Percentiles rank a stretch among this genome's conserved stretches.
phyloP scores from a whole-genome alignment of 2,113 vertebrate species.

The Salvelinus alpinus region DNA sequence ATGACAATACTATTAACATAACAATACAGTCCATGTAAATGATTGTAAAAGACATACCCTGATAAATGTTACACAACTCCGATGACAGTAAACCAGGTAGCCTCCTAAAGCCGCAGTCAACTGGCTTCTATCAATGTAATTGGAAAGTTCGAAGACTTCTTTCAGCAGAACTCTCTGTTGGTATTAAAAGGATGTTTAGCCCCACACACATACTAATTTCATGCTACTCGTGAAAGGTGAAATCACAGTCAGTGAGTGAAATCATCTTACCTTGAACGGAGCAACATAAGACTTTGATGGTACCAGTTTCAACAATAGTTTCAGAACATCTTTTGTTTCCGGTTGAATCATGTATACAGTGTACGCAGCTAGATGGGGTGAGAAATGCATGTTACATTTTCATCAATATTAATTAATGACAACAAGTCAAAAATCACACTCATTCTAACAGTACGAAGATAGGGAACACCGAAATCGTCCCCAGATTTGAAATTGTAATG shows the following conservation, averaged over 20 bases:
- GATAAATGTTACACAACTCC: constrained; percentile 72
- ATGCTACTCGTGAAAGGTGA: not conserved
- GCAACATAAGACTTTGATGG: constrained; percentile 30
- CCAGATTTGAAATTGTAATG: too few relatives aligned
- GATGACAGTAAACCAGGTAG: constrained; percentile 70
- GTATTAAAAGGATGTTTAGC: not conserved
- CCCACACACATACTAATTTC: not conserved
- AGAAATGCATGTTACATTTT: not conserved
- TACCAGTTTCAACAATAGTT: constrained; percentile 61
- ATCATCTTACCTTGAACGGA: constrained; percentile 56
- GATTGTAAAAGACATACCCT: constrained; percentile 54
- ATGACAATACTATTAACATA: too few relatives aligned
- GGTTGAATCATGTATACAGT: constrained; percentile 69
- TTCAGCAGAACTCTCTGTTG: constrained; percentile 71
- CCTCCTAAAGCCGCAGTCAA: constrained; percentile 64
- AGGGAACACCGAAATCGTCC: not conserved
- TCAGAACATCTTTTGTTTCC: constrained; percentile 60
- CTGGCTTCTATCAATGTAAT: constrained; percentile 75
- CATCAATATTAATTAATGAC: not conserved
- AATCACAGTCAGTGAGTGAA: too few relatives aligned
- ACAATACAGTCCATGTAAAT: not conserved
- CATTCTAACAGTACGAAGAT: constrained; percentile 5
- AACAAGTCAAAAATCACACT: constrained; percentile 14
- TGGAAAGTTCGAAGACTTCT: constrained; percentile 70
- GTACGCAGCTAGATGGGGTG: constrained; percentile 39